phyloP scores from a whole-genome alignment of 1,140 invertebrate species.

The Schmidtea mediterranea region DNA sequence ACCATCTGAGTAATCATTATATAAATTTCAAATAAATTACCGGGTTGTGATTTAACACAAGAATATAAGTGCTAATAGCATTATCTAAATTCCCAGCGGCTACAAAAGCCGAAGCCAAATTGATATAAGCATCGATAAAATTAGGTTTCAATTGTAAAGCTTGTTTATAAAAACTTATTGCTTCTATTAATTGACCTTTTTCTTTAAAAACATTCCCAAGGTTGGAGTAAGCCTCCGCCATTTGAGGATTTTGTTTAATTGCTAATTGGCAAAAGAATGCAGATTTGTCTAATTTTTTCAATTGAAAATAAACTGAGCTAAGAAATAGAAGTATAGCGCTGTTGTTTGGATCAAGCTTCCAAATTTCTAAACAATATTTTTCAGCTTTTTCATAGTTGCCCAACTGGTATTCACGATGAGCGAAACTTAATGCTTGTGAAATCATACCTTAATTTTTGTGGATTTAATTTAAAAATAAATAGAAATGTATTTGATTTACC shows the following conservation, averaged over 20 bases:
- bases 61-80: slow-evolving; percentile 91
- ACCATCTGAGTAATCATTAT: no score
- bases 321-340: slow-evolving; percentile 74
- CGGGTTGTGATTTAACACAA: slow-evolving; percentile 90
- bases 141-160: slow-evolving; percentile 91
- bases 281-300: slow-evolving; percentile 67
- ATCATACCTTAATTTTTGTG: no score
- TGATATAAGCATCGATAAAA: slow-evolving; percentile 99
- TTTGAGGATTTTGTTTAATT: slow-evolving; percentile 88
- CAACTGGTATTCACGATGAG: slow-evolving; percentile 84
- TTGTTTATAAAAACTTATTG: slow-evolving; percentile 71
- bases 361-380: slow-evolving; percentile 88
- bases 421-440: slow-evolving; percentile 28
- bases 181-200: slow-evolving; percentile 69
- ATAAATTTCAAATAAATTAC: no score
- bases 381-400: slow-evolving; percentile 95
- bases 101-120: slow-evolving; percentile 81
- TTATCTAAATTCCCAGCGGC: slow-evolving; percentile 95
- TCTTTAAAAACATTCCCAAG: slow-evolving; percentile 95
- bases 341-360: slow-evolving; percentile 79
- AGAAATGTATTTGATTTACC: no score
- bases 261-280: slow-evolving; percentile 34
- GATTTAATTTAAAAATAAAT: no score
- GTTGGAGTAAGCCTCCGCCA: slow-evolving; percentile 95
- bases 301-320: slow-evolving; percentile 95